Conservation (phyloP, 35 echinoderm and acorn worm species). For the Lytechinus pictus region DNA sequence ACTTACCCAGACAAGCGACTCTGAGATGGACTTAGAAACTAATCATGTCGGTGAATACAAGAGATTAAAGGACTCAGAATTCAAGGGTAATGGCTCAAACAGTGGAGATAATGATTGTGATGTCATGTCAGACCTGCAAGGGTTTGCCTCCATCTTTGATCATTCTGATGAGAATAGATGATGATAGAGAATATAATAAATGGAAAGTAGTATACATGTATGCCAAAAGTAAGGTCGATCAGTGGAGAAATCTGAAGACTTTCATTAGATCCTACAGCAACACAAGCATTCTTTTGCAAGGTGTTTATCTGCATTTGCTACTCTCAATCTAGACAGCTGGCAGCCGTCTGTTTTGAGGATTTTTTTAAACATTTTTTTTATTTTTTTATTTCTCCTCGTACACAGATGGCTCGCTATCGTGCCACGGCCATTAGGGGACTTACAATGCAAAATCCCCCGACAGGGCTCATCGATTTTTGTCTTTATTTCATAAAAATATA, state of each 20-base stretch:
- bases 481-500: no score
- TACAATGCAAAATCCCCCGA: no score
- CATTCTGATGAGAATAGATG: neutral
- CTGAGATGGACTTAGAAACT: neutral
- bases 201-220: neutral
- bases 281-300: neutral
- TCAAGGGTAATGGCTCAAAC: neutral
- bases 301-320: no score
- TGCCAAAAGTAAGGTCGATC: no score
- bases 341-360: neutral
- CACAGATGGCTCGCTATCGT: no score
- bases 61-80: no score
- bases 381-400: no score
- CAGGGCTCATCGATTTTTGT: no score
- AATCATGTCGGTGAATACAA: no score
- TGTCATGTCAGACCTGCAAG: neutral
- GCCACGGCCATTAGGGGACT: no score
- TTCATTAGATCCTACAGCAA: neutral
- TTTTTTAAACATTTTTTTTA: no score
- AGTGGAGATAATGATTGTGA: neutral
- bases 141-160: neutral
- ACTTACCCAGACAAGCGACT: neutral
- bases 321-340: no score
- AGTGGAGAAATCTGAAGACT: neutral
- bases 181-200: neutral